Percentiles rank a stretch among this genome's conserved stretches.
Conservation (phyloP, 2,888 invertebrate genomes). For the Asteroscopus sphinx region DNA sequence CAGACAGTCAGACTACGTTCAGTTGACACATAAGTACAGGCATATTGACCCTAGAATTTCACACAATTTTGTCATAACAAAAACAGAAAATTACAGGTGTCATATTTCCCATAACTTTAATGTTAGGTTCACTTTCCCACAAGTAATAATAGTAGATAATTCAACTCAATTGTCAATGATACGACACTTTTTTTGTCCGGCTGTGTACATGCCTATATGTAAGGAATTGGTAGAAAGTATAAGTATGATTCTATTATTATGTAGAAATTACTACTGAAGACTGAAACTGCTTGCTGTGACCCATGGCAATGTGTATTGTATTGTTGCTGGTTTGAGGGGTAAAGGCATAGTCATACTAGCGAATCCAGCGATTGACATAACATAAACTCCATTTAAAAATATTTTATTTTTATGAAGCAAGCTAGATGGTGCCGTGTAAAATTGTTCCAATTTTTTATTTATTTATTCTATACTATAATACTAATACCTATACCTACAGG, state of each 20-base stretch:
- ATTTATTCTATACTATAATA: no score
- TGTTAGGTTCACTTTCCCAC: constrained; percentile 48
- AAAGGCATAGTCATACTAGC: constrained; percentile 5
- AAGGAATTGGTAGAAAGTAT: constrained; percentile 63
- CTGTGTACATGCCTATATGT: constrained; percentile 35
- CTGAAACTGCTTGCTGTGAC: constrained; percentile 17
- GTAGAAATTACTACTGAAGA: constrained; percentile 32
- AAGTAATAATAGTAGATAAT: constrained; percentile 51
- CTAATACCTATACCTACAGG: no score
- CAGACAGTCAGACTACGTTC: not conserved
- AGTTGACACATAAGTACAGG: constrained; percentile 7
- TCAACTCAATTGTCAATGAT: constrained; percentile 55
- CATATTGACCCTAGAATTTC: constrained; percentile 41
- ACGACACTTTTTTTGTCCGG: constrained; percentile 57
- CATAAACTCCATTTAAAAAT: no score
- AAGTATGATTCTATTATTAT: constrained; percentile 45
- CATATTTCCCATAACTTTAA: constrained; percentile 49
- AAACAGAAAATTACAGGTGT: constrained; percentile 31
- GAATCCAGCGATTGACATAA: not conserved
- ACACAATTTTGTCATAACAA: constrained; percentile 38
- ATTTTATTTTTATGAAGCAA: no score
- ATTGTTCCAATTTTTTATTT: no score
- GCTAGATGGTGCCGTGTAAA: no score
- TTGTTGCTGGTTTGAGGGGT: not conserved
- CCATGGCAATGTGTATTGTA: not conserved